Evolutionary conservation across 2,113 vertebrate species (phyloP).

Genomic region (Psephotus haematonotus): DNA sequence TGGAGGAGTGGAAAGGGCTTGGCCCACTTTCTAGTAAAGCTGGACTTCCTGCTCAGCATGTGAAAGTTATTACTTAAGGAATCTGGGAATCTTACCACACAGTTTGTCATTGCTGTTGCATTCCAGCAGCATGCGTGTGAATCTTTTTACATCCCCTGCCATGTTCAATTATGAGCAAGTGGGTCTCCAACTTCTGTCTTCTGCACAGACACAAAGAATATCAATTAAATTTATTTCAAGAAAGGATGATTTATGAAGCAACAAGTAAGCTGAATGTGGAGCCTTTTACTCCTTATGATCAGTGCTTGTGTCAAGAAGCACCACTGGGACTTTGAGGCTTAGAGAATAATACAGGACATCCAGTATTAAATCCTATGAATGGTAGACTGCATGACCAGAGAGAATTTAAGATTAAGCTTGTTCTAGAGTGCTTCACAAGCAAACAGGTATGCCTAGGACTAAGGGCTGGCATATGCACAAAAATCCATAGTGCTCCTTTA

Average conservation of each 20-base stretch:
- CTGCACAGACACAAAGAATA: slow-evolving; percentile 3
- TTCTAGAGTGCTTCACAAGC: background rate
- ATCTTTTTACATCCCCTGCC: slow-evolving; percentile 8
- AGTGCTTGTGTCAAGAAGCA: background rate
- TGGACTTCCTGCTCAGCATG: background rate
- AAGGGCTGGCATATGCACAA: background rate
- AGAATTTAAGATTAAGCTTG: background rate
- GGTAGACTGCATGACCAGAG: background rate
- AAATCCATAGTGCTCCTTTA: background rate
- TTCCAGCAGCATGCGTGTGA: slow-evolving; percentile 63
- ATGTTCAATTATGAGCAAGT: background rate
- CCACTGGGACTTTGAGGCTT: background rate
- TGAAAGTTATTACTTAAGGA: background rate
- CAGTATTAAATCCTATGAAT: background rate
- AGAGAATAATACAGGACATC: background rate
- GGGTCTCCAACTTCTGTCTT: background rate
- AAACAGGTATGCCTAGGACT: background rate
- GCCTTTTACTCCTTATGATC: background rate
- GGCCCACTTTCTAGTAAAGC: background rate
- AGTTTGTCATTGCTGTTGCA: slow-evolving; percentile 73
- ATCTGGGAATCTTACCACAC: slow-evolving; percentile 66
- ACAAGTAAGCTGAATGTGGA: background rate
- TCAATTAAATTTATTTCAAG: background rate
- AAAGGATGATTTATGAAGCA: background rate
- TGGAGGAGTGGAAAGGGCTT: background rate